A percentile compares a stretch with the other conserved stretches of the same genome.
phyloP scores from a whole-genome alignment of 2,113 vertebrate genomes.

The Todiramphus chloris region DNA sequence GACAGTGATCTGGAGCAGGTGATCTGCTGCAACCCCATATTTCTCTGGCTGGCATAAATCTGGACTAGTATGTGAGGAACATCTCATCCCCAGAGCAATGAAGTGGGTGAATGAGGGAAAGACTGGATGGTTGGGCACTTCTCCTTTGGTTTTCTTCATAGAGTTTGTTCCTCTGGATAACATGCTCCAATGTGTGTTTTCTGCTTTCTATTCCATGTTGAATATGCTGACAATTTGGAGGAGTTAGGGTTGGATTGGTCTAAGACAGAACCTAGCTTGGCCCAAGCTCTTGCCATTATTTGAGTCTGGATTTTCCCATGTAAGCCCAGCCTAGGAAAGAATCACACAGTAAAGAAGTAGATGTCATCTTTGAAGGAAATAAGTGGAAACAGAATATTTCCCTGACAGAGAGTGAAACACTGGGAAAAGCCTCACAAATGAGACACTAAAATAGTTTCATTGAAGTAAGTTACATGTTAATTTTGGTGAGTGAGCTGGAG shows the following conservation, averaged over 20 bases:
- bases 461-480: background rate
- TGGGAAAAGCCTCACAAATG: background rate
- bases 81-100: background rate
- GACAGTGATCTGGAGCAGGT: background rate
- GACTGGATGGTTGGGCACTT: background rate
- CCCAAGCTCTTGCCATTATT: background rate
- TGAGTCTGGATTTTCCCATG: background rate
- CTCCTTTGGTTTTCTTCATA: background rate
- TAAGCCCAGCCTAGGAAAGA: background rate
- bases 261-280: background rate
- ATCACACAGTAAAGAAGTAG: background rate
- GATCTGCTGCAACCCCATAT: rapidly evolving
- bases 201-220: background rate
- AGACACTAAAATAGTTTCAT: background rate
- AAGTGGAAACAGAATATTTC: background rate
- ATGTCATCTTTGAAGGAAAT: background rate
- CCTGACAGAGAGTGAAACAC: background rate
- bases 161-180: background rate
- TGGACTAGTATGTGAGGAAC: rapidly evolving
- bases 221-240: background rate
- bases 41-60: background rate
- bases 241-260: background rate
- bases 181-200: background rate
- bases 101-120: background rate
- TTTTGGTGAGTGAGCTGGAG: background rate